Conservation (phyloP, 2,113 vertebrate species). For the Otocyon megalotis region DNA sequence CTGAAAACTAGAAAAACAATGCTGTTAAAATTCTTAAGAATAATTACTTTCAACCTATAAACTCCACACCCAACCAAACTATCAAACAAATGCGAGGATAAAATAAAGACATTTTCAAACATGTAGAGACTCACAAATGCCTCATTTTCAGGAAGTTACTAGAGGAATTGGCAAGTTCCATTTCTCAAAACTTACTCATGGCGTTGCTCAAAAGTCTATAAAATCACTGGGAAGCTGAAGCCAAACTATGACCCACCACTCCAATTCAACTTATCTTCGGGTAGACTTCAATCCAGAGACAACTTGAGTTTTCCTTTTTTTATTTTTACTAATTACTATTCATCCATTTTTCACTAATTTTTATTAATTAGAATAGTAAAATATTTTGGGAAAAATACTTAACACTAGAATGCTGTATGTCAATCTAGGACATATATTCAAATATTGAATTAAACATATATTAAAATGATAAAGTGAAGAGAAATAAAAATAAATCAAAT, state of each 20-base stretch:
- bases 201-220: not conserved
- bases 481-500: slow-evolving; percentile 9
- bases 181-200: not conserved
- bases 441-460: slow-evolving; percentile 45
- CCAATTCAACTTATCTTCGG: not conserved
- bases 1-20: slow-evolving; percentile 8
- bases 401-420: not conserved
- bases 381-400: slow-evolving; percentile 16
- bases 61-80: not conserved
- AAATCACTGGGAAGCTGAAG: not conserved
- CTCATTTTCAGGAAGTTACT: not conserved
- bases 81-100: not conserved
- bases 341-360: slow-evolving; percentile 18
- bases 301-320: not conserved
- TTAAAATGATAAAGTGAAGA: not conserved
- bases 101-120: slow-evolving; percentile 44
- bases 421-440: slow-evolving; percentile 29
- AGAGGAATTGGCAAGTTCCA: not conserved
- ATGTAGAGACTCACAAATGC: not conserved
- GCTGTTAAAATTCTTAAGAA: not conserved
- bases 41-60: slow-evolving; percentile 53
- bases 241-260: not conserved
- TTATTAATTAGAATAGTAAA: slow-evolving; percentile 49
- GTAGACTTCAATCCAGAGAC: not conserved
- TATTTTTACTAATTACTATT: not conserved